Percentiles rank a stretch among this genome's conserved stretches.
Conservation (phyloP, 2,888 invertebrate species). For the Noctua janthe region DNA sequence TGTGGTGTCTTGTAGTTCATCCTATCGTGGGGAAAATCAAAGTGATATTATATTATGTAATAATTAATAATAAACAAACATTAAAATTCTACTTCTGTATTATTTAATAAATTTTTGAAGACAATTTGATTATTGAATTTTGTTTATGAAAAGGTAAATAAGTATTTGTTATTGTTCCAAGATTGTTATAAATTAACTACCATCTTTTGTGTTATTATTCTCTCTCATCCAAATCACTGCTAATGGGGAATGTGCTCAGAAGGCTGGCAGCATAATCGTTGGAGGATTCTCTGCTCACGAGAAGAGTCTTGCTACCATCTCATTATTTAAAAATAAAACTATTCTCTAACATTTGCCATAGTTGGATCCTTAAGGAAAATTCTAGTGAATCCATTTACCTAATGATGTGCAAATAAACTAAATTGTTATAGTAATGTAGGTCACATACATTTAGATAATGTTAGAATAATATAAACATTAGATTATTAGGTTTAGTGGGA, state of each 20-base stretch:
- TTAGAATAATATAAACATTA: conserved; percentile 29
- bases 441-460: conserved; percentile 40
- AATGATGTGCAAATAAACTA: neutral
- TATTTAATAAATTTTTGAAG: too few relatives aligned
- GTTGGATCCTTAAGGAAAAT: neutral
- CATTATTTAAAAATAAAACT: neutral
- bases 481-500: conserved; percentile 39
- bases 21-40: too few relatives aligned
- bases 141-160: too few relatives aligned
- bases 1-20: neutral
- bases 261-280: neutral
- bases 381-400: neutral
- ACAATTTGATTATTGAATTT: too few relatives aligned
- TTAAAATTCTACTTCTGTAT: too few relatives aligned
- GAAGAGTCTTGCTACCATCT: neutral
- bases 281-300: neutral
- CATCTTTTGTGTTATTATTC: neutral
- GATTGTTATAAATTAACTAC: neutral
- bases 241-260: neutral
- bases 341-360: neutral
- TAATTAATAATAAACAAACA: too few relatives aligned
- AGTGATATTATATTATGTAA: too few relatives aligned
- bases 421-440: conserved; percentile 41
- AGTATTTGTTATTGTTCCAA: too few relatives aligned
- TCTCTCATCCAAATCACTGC: neutral